These are phyloP conservation scores for Ceriagrion tenellum DNA, from an alignment of 2,888 invertebrate species.

Conservation along the genomic window DNA sequence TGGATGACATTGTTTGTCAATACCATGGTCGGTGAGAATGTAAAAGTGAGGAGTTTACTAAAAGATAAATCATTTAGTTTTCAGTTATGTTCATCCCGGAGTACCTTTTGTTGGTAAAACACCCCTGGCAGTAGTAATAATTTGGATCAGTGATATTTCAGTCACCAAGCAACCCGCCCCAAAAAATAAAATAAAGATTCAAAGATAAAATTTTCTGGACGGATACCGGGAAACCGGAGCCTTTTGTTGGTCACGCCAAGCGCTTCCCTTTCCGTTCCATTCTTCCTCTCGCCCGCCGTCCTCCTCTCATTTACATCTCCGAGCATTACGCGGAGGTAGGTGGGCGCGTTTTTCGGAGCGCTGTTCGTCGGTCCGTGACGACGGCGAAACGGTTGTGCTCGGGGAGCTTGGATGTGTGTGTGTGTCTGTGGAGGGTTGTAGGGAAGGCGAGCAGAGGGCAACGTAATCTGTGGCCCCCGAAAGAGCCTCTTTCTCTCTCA, in stretches of 20 bases:
- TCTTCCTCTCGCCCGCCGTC: neutral
- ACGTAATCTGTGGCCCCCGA: neutral
- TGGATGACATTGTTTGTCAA: no score
- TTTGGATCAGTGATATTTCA: no score
- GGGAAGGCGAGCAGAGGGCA: neutral
- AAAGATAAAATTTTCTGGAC: neutral
- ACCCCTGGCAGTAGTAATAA: no score
- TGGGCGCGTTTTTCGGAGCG: neutral
- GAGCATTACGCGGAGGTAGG: neutral
- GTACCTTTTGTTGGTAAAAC: no score
- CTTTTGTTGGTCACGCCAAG: neutral
- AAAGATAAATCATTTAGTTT: no score
- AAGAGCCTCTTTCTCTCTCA: neutral
- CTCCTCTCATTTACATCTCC: neutral
- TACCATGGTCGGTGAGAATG: no score
- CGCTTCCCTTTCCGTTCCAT: neutral
- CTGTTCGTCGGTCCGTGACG: neutral
- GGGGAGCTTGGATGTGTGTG: neutral
- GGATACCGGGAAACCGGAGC: neutral
- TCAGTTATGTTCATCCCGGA: no score
- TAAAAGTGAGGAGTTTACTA: no score
- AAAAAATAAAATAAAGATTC: no score
- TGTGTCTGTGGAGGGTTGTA: no score
- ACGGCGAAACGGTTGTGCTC: conserved; percentile 5
- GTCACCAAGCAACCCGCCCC: no score